Evolutionary conservation across 2,797 vertebrate genomes (phyloP).

Genomic region (Luscinia luscinia): DNA sequence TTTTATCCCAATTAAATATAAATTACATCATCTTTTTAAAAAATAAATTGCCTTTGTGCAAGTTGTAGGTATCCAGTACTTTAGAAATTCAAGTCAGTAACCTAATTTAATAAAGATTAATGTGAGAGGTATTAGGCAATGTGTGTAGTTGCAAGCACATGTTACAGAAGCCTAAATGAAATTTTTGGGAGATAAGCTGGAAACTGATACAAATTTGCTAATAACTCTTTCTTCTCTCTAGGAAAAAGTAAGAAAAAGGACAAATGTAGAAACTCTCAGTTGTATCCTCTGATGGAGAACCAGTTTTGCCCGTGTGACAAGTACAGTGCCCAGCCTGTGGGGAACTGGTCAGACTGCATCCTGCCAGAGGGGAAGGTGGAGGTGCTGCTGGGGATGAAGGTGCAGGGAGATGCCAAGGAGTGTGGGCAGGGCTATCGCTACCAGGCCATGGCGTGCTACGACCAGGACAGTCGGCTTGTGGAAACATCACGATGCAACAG

Average conservation of each 20-base stretch:
- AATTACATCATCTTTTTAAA: neutral
- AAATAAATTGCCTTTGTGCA: neutral
- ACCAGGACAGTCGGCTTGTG: conserved; percentile 93
- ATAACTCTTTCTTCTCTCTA: conserved; percentile 60
- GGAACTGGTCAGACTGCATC: conserved; percentile 98
- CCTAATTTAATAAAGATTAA: neutral
- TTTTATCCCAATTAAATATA: neutral
- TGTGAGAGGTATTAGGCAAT: neutral
- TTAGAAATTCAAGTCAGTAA: neutral
- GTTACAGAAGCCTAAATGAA: neutral
- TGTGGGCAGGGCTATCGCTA: conserved; percentile 97
- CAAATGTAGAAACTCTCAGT: conserved; percentile 93
- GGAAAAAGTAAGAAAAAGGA: conserved; percentile 98
- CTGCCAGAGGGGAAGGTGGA: conserved; percentile 88
- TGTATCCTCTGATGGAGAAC: conserved; percentile 93
- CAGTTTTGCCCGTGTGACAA: conserved; percentile 98
- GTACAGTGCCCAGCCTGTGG: conserved; percentile 94
- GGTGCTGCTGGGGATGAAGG: conserved; percentile 82
- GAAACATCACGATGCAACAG: conserved; percentile 95
- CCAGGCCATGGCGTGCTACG: conserved; percentile 97
- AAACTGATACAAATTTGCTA: neutral
- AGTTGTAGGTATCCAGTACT: neutral
- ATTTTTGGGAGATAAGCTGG: neutral
- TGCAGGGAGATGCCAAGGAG: conserved; percentile 89
- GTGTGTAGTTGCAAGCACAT: neutral